A percentile compares a stretch with the other conserved stretches of the same genome.
These are phyloP conservation scores for Rhogogaster chlorosoma DNA, from an alignment of 2,888 invertebrate species.

Conservation along the genomic window DNA sequence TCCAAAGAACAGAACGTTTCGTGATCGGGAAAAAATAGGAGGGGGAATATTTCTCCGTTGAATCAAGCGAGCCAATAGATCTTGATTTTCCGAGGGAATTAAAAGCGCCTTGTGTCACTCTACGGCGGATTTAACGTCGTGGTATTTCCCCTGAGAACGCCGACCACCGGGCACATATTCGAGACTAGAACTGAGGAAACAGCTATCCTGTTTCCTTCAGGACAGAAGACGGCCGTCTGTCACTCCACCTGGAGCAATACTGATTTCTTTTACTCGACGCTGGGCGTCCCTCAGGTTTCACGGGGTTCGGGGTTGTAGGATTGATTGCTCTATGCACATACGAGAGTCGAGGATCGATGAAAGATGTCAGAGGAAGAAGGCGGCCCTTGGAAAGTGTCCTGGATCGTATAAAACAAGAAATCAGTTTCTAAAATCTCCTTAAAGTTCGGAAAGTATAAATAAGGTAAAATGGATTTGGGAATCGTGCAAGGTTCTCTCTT, in stretches of 20 bases:
- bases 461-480: neutral
- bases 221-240: neutral
- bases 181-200: neutral
- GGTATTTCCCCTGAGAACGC: slow-evolving; percentile 26
- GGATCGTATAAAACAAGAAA: too few relatives aligned
- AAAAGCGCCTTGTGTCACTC: slow-evolving; percentile 20
- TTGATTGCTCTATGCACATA: neutral
- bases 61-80: slow-evolving; percentile 1
- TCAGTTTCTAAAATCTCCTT: neutral
- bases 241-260: slow-evolving; percentile 20
- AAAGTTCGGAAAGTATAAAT: neutral
- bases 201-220: slow-evolving; percentile 1
- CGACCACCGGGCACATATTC: neutral
- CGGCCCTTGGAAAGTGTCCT: too few relatives aligned
- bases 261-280: slow-evolving; percentile 23
- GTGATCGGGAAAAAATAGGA: neutral
- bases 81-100: slow-evolving; percentile 36
- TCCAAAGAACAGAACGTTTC: neutral
- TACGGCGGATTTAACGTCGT: neutral
- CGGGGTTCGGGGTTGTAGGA: neutral
- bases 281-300: neutral
- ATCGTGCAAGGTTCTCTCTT: neutral
- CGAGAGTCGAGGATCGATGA: neutral
- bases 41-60: neutral
- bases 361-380: neutral